A percentile compares a stretch with the other conserved stretches of the same genome.
Evolutionary conservation across 1,140 invertebrate genomes (phyloP).

Genomic region (Pogonognathellus flavescens): DNA sequence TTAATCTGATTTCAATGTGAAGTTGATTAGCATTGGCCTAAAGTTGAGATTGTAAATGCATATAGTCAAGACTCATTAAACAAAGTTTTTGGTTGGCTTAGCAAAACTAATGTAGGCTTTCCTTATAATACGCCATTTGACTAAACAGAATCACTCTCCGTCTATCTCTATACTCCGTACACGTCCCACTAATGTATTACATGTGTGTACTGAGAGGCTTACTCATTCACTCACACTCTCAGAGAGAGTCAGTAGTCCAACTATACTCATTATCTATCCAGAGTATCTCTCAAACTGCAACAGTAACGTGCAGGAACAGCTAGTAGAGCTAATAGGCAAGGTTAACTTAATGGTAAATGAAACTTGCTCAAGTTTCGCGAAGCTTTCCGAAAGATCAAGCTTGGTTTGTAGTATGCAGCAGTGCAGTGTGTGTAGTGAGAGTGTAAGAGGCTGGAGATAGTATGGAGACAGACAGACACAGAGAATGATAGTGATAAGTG

Average conservation of each 20-base stretch:
- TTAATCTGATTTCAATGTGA: conserved; percentile 45
- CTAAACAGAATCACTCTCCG: not conserved
- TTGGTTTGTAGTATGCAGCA: not conserved
- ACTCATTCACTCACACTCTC: not conserved
- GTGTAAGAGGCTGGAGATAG: not conserved
- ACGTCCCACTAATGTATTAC: not conserved
- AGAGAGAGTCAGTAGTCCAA: conserved; percentile 4
- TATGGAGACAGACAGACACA: conserved; percentile 38
- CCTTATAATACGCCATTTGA: conserved; percentile 8
- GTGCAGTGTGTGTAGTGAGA: not conserved
- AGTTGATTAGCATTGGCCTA: conserved; percentile 39
- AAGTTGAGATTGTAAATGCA: conserved; percentile 26
- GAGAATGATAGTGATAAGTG: conserved; percentile 57
- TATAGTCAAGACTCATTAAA: conserved; percentile 37
- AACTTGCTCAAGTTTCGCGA: conserved; percentile 30
- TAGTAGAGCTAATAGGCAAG: not conserved
- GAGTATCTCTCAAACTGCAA: conserved; percentile 12
- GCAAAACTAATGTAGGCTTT: conserved; percentile 30
- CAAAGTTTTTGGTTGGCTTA: conserved; percentile 42
- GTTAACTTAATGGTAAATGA: conserved; percentile 40
- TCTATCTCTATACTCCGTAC: no score
- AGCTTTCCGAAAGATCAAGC: not conserved
- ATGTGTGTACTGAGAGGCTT: conserved; percentile 24
- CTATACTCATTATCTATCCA: conserved; percentile 16
- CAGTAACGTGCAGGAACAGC: not conserved